Evolutionary conservation across 2,888 invertebrate genomes (phyloP), one percentile per base, ranked within the genome.

Genomic region (Drosophila falleni): DNA sequence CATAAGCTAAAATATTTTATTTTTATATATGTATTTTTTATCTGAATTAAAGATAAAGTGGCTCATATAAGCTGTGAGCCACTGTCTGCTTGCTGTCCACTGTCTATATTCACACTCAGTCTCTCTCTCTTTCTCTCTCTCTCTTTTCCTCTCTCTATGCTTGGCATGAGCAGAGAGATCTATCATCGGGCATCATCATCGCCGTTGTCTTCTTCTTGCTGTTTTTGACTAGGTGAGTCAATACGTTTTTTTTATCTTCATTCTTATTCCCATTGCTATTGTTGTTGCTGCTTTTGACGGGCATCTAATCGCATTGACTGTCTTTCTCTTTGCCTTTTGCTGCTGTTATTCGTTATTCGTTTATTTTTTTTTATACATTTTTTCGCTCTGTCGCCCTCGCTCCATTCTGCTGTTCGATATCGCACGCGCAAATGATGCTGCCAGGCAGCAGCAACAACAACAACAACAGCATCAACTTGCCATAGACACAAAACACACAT

Each of bases 341-440:
- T 47, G 63, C 68, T 76, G 56, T 47, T 53, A 53, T 53, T 19
- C 67, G 60, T 39, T 50, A 41, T 13, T 31, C 11, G 35, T 29
- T 47, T 56, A n/a, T 11, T 67, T 46, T 35, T n/a, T 51, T 31
- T 31, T 41, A 5, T 26, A 26, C 4, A 29, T 31, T 10, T 31
- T 23, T 41, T 67, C 58, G 50, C 67, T 42, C 16, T 44, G 26
- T 63, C 58, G 65, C 59, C 44, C 49, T 41, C 61, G 47, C 70
- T 41, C 42, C 41, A 62, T 15, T 58, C 63, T 54, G 31, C 44
- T 55, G 47, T 58, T 66, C 49, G 56, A 80, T 73, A 64, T 74
- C 74, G 75, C 87, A 87, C 87, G 87, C 89, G 89, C 85, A 87
- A 87, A 81, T 74, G 81, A 84, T 81, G 81, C 80, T 81, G 74